Percentiles rank a stretch among this genome's conserved stretches.
Evolutionary conservation across 2,797 vertebrate species (phyloP).

Genomic region (Scleropages formosus): DNA sequence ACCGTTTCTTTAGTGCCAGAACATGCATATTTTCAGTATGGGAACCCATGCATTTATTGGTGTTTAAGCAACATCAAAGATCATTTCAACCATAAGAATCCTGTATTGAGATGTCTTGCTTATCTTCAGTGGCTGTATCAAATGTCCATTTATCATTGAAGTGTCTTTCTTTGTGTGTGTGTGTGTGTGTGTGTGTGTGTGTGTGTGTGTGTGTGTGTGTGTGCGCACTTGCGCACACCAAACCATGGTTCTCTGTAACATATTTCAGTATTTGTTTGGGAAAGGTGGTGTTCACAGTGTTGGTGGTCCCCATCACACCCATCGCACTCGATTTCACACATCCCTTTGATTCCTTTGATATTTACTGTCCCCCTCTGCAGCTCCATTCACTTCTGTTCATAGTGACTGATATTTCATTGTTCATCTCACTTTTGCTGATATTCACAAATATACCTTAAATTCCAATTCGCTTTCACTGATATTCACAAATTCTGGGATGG

Average conservation of each 20-base stretch:
- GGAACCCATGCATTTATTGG: too few species aligned
- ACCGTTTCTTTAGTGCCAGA: too few species aligned
- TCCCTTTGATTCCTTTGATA: neutral
- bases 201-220: neutral
- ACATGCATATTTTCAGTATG: too few species aligned
- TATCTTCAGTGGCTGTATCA: too few species aligned
- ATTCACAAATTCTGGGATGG: too few species aligned
- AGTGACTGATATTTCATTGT: neutral
- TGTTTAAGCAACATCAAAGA: too few species aligned
- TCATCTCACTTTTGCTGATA: neutral
- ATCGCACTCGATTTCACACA: too few species aligned
- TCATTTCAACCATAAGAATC: too few species aligned
- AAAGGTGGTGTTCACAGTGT: slow-evolving; percentile 2
- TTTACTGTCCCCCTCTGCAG: too few species aligned
- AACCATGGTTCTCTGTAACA: neutral
- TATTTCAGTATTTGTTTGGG: neutral
- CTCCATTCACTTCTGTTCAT: neutral
- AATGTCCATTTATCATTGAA: too few species aligned
- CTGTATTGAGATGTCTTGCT: too few species aligned
- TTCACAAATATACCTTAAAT: neutral
- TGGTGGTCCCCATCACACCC: neutral
- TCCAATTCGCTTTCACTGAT: neutral
- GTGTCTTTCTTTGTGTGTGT: too few species aligned
- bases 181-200: neutral
- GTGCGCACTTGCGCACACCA: neutral